Evolutionary conservation across 2,113 vertebrate genomes (phyloP).

Genomic region (Enhydra lutris): DNA sequence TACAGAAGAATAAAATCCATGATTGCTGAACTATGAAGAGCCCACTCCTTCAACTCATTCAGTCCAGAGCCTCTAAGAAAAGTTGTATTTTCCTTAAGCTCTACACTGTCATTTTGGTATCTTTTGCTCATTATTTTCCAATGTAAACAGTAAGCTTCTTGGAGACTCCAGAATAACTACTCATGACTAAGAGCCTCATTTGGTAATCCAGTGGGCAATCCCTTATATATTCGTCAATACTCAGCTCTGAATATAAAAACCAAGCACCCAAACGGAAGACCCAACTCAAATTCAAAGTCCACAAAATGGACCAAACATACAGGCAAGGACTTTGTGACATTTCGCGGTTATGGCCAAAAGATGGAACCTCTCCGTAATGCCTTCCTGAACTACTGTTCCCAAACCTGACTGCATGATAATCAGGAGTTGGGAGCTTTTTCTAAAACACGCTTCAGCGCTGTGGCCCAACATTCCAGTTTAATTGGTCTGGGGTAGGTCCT

Average conservation of each 20-base stretch:
- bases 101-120: background rate
- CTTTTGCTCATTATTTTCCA: background rate
- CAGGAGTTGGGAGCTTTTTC: background rate
- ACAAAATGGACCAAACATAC: background rate
- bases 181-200: background rate
- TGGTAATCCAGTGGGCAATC: background rate
- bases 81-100: background rate
- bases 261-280: background rate
- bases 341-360: background rate
- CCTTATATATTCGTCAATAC: background rate
- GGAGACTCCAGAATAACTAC: background rate
- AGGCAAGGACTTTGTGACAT: background rate
- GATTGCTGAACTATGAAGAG: no score
- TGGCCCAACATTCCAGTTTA: background rate
- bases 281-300: background rate
- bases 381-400: background rate
- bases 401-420: no score
- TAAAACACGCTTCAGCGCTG: background rate
- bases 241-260: background rate
- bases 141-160: background rate
- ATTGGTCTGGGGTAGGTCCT: no score
- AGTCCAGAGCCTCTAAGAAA: background rate
- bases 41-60: background rate
- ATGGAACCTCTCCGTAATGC: background rate
- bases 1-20: background rate